Conservation (phyloP, 2,797 vertebrate species). For the Karalla daura region DNA sequence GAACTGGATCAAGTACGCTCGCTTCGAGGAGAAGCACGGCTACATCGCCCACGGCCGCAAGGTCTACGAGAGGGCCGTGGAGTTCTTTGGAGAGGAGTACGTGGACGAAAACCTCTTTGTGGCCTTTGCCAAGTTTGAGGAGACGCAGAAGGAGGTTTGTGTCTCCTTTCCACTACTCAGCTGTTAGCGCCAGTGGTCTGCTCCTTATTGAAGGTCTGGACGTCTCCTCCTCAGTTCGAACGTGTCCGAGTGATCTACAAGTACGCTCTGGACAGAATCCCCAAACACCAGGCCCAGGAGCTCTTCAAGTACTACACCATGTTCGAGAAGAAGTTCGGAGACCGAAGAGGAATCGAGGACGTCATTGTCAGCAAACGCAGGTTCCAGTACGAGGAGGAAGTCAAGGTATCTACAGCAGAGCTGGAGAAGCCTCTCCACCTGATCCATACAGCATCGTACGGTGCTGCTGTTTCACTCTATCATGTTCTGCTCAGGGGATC, state of each 20-base stretch:
- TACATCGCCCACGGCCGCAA: slow-evolving; percentile 92
- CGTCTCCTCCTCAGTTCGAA: slow-evolving; percentile 88
- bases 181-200: no score
- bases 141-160: slow-evolving; percentile 95
- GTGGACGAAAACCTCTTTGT: slow-evolving; percentile 94
- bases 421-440: no score
- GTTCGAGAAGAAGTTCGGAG: slow-evolving; percentile 98
- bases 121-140: slow-evolving; percentile 96
- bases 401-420: slow-evolving; percentile 86
- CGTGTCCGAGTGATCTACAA: slow-evolving; percentile 97
- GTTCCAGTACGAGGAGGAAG: slow-evolving; percentile 99
- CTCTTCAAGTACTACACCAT: slow-evolving; percentile 98
- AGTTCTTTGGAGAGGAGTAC: slow-evolving; percentile 95
- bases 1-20: slow-evolving; percentile 99
- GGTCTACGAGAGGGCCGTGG: slow-evolving; percentile 93
- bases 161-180: no score
- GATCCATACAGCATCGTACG: no score
- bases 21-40: slow-evolving; percentile 96
- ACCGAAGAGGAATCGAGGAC: slow-evolving; percentile 95
- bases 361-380: slow-evolving; percentile 97
- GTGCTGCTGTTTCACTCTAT: no score
- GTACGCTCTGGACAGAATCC: slow-evolving; percentile 94
- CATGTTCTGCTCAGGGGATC: background rate
- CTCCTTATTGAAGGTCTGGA: background rate
- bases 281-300: slow-evolving; percentile 95